Evolutionary conservation across 2,888 invertebrate genomes (phyloP).

Genomic region (Diogma glabrata): DNA sequence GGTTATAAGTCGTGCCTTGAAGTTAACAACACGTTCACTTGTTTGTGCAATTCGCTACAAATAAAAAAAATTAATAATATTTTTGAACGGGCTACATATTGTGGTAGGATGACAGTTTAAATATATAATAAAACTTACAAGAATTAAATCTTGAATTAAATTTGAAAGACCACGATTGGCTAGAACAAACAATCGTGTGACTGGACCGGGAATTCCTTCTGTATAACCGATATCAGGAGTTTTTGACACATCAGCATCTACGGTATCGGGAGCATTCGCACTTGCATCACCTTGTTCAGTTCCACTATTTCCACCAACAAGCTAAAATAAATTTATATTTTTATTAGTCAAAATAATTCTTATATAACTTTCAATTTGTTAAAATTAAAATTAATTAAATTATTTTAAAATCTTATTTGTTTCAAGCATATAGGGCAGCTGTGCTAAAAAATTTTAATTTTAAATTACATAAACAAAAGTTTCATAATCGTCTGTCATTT

Average conservation of each 20-base stretch:
- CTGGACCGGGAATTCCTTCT: conserved; percentile 78
- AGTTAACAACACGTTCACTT: conserved; percentile 84
- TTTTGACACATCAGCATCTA: conserved; percentile 47
- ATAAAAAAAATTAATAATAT: conserved; percentile 18
- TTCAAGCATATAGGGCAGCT: no score
- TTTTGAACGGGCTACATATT: conserved; percentile 2
- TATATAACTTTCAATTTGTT: not conserved
- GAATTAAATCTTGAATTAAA: conserved; percentile 76
- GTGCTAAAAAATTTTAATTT: conserved; percentile 16
- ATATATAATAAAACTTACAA: conserved; percentile 43
- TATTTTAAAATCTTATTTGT: no score
- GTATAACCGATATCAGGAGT: conserved; percentile 49
- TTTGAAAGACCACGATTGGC: conserved; percentile 80
- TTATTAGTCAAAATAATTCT: not conserved
- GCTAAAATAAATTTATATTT: conserved; percentile 37
- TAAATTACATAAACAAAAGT: no score
- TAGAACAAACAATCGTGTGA: conserved; percentile 75
- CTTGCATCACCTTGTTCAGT: conserved; percentile 51
- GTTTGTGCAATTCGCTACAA: conserved; percentile 71
- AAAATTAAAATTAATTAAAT: not conserved
- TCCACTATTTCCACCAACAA: conserved; percentile 65
- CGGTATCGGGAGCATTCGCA: conserved; percentile 40
- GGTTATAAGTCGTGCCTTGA: conserved; percentile 83
- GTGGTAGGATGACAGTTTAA: not conserved
- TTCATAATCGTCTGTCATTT: conserved; percentile 22